A percentile compares a stretch with the other conserved stretches of the same genome.
phyloP scores from a whole-genome alignment of 2,888 invertebrate genomes.

The Phaonia tiefii region DNA sequence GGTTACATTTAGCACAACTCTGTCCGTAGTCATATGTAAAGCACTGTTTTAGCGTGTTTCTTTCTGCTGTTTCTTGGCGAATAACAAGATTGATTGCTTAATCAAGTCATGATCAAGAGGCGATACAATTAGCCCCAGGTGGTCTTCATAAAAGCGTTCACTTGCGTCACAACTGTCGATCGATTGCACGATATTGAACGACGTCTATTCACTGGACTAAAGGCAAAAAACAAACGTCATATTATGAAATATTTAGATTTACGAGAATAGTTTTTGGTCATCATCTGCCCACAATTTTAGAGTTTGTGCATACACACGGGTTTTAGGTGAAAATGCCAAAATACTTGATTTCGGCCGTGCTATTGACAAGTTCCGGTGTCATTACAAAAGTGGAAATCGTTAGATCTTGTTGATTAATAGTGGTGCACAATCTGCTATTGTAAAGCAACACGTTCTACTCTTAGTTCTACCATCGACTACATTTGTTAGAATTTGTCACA shows the following conservation, averaged over 20 bases:
- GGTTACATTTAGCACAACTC: not conserved
- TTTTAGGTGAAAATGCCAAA: slow-evolving; percentile 11
- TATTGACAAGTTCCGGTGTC: not conserved
- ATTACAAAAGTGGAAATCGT: no score
- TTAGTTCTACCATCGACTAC: no score
- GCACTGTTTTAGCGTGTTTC: slow-evolving; percentile 21
- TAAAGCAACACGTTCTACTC: no score
- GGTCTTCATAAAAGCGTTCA: slow-evolving; percentile 67
- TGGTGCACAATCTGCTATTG: no score
- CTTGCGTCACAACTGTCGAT: slow-evolving; percentile 31
- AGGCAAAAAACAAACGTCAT: slow-evolving; percentile 19
- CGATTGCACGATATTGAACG: not conserved
- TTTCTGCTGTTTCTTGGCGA: not conserved
- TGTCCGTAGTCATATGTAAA: not conserved
- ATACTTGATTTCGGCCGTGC: not conserved
- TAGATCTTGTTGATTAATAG: no score
- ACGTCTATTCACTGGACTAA: not conserved
- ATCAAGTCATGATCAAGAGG: slow-evolving; percentile 72
- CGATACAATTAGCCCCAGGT: slow-evolving; percentile 76
- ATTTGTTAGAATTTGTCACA: no score
- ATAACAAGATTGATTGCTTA: slow-evolving; percentile 75
- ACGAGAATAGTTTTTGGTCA: slow-evolving; percentile 21
- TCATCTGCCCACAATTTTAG: slow-evolving; percentile 28
- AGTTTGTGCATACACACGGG: not conserved
- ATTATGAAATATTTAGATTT: slow-evolving; percentile 33